phyloP scores from a whole-genome alignment of 2,113 vertebrate species.

The Acrocephalus kingi region DNA sequence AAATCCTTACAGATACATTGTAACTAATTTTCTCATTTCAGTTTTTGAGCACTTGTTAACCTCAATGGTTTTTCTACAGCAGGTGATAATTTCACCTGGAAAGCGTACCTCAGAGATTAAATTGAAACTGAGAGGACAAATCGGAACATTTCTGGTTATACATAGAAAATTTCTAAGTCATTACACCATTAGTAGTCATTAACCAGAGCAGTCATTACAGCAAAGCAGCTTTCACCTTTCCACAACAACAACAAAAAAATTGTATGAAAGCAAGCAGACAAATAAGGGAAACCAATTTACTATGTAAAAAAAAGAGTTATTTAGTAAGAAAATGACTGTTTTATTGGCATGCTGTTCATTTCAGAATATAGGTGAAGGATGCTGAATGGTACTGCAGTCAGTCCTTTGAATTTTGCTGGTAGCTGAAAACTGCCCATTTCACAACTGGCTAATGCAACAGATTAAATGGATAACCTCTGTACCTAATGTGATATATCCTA shows the following conservation, averaged over 20 bases:
- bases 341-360: neutral
- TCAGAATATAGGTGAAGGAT: neutral
- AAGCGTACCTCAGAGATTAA: neutral
- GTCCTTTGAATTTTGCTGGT: neutral
- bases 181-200: neutral
- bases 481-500: conserved; percentile 6
- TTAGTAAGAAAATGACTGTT: neutral
- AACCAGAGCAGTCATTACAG: neutral
- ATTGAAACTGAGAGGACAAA: neutral
- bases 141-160: neutral
- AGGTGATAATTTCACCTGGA: neutral
- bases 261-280: neutral
- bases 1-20: neutral
- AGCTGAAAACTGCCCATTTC: neutral
- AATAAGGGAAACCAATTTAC: neutral
- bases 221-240: neutral
- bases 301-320: neutral
- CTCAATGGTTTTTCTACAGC: neutral
- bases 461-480: neutral
- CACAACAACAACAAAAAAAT: neutral
- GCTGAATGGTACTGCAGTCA: neutral
- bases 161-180: neutral
- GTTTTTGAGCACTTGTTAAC: neutral
- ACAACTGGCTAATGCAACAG: neutral
- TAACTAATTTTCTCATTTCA: neutral